Base-by-base conservation (phyloP, 2,113 vertebrate genomes). In the Oncorhynchus nerka region DNA sequence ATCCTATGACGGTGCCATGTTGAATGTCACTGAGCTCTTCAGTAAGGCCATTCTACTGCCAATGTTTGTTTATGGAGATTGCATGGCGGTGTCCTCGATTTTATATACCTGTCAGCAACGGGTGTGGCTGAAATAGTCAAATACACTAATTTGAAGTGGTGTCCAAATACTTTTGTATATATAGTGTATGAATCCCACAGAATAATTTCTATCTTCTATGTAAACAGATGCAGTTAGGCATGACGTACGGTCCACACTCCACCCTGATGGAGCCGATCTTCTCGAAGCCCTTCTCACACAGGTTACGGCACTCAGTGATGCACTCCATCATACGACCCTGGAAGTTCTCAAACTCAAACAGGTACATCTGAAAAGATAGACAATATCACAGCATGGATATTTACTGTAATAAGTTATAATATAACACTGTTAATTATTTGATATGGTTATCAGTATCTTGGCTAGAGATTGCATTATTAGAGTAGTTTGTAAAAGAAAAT, bases 281-380 rank as follows among this genome's bases (percentile, higher is more conserved):
- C 0, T 94, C 91, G 1, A 95, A 88, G 13, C 93, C 91, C 68
- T 92, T 93, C 76, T 95, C 93, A 59, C 86, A 81, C 75, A 95
- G 80, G 87, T 95, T 94, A 39, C 83, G 88, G 77, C 86, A 90
- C 82, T 95, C 94, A 51, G 74, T 81, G 4, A 68, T 92, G 73
- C 95, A 82, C 66, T 95, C 94, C 84, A 95, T 88, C 75, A 76
- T 88, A 13, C 90, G 91, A 20, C 95, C 95, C 75, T 95, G 95
- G 91, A 95, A 95, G 85, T 94, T 95, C 85, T 95, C 95, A 24
- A 71, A 91, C 76, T 95, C 94, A 68, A 88, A 95, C 77, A 95
- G 86, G 86, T 88, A 93, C 20, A 95, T 93, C 94, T 95, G 82
- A 7, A 48, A 73, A 70, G 45, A 22, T 7, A 8, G 2, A 62